Percentiles rank a stretch among this genome's conserved stretches.
These are phyloP conservation scores for Drosophila quasianomalipes DNA, from an alignment of 2,888 invertebrate genomes.

Conservation along the genomic window DNA sequence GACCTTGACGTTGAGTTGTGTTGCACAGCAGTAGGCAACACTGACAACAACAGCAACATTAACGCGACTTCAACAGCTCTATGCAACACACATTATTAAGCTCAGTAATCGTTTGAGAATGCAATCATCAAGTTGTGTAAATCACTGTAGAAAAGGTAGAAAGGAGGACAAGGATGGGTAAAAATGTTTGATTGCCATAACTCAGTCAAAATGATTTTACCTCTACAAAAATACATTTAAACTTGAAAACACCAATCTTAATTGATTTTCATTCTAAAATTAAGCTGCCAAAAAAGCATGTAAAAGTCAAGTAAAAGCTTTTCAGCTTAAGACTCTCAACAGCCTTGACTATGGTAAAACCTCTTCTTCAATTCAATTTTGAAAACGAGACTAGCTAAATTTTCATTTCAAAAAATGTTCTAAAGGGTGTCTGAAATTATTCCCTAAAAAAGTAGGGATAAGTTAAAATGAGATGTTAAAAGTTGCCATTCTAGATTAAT, in stretches of 20 bases:
- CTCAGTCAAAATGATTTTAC: not conserved
- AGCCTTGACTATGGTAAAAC: fast-evolving
- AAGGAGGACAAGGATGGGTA: not conserved
- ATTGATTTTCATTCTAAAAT: not conserved
- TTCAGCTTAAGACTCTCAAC: not conserved
- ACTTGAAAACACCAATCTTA: not conserved
- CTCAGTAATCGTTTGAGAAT: not conserved
- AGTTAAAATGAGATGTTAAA: too few species aligned
- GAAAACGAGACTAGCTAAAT: too few species aligned
- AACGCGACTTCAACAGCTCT: conserved; percentile 35
- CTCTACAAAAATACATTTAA: not conserved
- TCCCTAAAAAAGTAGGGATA: too few species aligned
- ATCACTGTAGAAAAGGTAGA: not conserved
- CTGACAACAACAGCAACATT: conserved; percentile 22
- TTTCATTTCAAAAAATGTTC: too few species aligned
- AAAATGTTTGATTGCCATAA: not conserved
- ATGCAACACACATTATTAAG: conserved; percentile 23
- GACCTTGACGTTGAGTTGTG: conserved; percentile 8
- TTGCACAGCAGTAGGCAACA: not conserved
- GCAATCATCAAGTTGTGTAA: not conserved
- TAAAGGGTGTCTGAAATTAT: too few species aligned
- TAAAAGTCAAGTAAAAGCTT: not conserved
- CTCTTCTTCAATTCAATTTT: too few species aligned
- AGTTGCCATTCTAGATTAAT: too few species aligned
- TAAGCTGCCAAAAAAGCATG: not conserved